phyloP scores from a whole-genome alignment of 35 echinoderm and acorn worm genomes.

The Ophioderma brevispina region DNA sequence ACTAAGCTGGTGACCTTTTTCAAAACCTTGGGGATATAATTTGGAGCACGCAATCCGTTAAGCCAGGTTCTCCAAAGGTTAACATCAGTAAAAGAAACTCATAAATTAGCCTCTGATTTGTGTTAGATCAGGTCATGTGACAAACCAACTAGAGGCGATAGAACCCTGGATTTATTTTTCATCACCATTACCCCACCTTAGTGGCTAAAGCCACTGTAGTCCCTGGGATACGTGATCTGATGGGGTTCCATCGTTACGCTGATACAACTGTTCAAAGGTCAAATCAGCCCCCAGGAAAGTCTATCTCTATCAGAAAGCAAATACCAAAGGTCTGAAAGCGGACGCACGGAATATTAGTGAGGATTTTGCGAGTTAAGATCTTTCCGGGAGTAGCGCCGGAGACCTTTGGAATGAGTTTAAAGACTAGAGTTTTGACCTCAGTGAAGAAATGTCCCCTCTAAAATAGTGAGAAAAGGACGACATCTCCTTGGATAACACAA shows the following conservation, averaged over 20 bases:
- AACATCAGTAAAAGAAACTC: no score
- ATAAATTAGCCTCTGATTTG: neutral
- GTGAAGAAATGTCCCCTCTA: neutral
- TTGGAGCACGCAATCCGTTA: no score
- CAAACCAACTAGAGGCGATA: neutral
- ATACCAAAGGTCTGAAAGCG: neutral
- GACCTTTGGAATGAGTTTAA: neutral
- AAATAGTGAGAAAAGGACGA: no score
- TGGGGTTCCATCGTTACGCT: neutral
- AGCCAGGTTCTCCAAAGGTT: no score
- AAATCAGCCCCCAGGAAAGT: neutral
- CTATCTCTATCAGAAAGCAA: neutral
- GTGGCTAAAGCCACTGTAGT: neutral
- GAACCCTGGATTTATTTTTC: conserved; percentile 8
- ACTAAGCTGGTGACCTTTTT: no score
- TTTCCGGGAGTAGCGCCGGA: neutral
- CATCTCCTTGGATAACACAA: no score
- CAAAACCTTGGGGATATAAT: no score
- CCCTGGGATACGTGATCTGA: neutral
- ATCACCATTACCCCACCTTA: neutral
- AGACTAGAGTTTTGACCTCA: neutral
- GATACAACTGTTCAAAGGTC: neutral
- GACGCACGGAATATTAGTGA: neutral
- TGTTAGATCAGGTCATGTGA: neutral
- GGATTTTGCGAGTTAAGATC: neutral